These are phyloP conservation scores for Labrus mixtus DNA, from an alignment of 2,113 vertebrate species.

Conservation along the genomic window DNA sequence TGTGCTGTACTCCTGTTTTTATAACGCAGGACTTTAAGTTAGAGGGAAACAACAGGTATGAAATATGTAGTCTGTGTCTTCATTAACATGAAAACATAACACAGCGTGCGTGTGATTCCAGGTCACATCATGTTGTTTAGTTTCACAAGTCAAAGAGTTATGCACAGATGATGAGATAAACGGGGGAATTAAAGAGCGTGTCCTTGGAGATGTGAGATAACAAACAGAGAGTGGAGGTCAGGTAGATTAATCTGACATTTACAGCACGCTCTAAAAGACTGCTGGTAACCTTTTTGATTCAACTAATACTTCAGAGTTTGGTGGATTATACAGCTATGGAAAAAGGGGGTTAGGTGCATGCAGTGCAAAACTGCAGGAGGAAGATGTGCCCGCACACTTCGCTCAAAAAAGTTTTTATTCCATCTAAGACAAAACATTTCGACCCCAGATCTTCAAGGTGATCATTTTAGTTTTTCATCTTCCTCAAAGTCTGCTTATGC, in stretches of 20 bases:
- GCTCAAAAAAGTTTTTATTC: too few relatives aligned
- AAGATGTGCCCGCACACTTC: too few relatives aligned
- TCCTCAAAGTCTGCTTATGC: too few relatives aligned
- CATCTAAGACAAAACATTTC: too few relatives aligned
- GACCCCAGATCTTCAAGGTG: too few relatives aligned
- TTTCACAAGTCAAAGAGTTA: neutral
- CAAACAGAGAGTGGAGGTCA: constrained; percentile 5
- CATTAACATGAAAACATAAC: too few relatives aligned
- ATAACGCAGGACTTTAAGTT: neutral
- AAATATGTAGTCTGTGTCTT: too few relatives aligned
- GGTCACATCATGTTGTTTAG: neutral
- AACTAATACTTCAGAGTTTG: neutral
- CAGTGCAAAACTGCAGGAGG: too few relatives aligned
- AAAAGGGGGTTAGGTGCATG: too few relatives aligned
- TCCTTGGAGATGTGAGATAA: constrained; percentile 43
- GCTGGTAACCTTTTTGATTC: neutral
- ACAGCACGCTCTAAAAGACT: neutral
- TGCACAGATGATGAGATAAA: constrained; percentile 10
- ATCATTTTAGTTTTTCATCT: too few relatives aligned
- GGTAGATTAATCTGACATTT: neutral
- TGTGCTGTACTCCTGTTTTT: constrained; percentile 24
- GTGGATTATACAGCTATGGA: too few relatives aligned
- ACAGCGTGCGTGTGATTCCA: neutral
- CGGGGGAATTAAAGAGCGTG: constrained; percentile 15
- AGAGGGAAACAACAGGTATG: neutral